Conservation (phyloP, 2,797 vertebrate genomes). For the Numenius phaeopus region DNA sequence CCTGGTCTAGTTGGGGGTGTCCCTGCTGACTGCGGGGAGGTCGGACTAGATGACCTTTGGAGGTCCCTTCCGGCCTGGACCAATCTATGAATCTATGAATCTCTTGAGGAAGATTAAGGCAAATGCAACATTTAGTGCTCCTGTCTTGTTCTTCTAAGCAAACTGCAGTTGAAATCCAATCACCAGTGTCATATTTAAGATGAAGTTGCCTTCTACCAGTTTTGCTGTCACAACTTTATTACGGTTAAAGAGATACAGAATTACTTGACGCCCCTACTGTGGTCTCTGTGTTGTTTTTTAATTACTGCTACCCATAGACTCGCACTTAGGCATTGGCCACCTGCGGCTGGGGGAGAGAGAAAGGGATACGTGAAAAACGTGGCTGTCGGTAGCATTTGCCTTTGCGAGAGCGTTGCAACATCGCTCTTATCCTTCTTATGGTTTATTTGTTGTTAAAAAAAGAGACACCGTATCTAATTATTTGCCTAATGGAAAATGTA, state of each 20-base stretch:
- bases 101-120: neutral
- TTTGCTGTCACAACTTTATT: neutral
- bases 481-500: neutral
- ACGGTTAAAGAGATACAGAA: neutral
- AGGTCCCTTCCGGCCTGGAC: no score
- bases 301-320: neutral
- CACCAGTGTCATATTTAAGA: neutral
- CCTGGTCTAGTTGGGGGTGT: no score
- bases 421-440: neutral
- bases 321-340: neutral
- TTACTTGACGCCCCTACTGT: neutral
- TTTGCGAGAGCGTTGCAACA: neutral
- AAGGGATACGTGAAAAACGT: neutral
- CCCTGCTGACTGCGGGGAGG: no score
- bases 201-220: neutral
- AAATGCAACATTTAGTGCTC: neutral
- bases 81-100: no score
- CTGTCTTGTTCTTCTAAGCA: neutral
- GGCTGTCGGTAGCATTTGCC: neutral
- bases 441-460: neutral
- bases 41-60: no score
- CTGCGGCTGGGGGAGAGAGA: neutral
- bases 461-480: neutral
- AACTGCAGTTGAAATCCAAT: neutral
- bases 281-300: neutral